phyloP scores from a whole-genome alignment of 2,113 vertebrate species.

The Apodemus sylvaticus region DNA sequence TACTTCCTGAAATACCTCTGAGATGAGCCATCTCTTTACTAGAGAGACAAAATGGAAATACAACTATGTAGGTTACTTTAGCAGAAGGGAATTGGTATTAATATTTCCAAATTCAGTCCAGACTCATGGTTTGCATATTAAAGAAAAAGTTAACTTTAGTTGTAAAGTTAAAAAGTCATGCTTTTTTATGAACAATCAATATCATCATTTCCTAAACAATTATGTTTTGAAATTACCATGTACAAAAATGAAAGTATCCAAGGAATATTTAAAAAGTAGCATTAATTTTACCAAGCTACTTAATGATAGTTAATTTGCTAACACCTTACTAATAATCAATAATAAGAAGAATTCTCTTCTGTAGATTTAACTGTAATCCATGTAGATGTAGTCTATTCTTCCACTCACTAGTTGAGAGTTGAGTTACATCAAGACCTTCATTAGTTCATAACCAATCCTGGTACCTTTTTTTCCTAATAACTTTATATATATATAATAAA shows the following conservation, averaged over 20 bases:
- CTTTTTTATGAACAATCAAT: not conserved
- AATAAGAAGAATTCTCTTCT: not conserved
- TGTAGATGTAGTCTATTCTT: not conserved
- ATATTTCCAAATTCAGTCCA: not conserved
- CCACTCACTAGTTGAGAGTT: not conserved
- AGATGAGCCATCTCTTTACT: conserved; percentile 71
- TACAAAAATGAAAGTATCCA: not conserved
- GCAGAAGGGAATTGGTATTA: not conserved
- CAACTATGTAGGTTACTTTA: not conserved
- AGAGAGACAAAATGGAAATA: not conserved
- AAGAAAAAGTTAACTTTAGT: not conserved
- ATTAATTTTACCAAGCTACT: not conserved
- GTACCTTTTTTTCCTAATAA: not conserved
- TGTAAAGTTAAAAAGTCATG: not conserved
- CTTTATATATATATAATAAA: not conserved
- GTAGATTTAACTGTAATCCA: not conserved
- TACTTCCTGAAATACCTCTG: conserved; percentile 67
- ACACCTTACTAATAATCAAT: not conserved
- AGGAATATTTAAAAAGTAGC: not conserved
- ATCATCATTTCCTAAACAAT: not conserved
- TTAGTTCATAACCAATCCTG: not conserved
- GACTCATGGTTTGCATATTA: not conserved
- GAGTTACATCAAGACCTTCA: not conserved
- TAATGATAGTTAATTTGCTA: not conserved
- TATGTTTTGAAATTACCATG: not conserved